phyloP scores from a whole-genome alignment of 2,113 vertebrate species.

The Agapornis roseicollis region DNA sequence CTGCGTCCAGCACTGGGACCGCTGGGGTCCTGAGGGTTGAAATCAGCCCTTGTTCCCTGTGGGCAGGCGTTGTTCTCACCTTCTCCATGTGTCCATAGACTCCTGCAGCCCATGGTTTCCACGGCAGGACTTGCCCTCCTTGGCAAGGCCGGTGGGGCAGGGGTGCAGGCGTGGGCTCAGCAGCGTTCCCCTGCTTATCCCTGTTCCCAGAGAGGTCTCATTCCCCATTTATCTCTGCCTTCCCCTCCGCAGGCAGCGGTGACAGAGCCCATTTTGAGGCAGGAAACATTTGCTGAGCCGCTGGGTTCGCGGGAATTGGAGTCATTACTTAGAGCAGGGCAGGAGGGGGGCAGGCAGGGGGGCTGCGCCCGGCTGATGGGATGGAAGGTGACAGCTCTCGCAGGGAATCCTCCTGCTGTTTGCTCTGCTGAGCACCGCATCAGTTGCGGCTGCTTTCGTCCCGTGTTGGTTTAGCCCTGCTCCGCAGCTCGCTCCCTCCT shows the following conservation, averaged over 20 bases:
- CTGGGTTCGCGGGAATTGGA: neutral
- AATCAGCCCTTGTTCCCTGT: neutral
- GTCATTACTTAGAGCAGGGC: neutral
- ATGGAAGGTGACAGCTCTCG: conserved; percentile 60
- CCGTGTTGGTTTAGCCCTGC: neutral
- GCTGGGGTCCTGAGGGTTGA: neutral
- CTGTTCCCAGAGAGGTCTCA: fast-evolving
- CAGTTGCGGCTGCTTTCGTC: neutral
- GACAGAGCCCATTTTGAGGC: neutral
- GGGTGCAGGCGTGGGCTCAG: fast-evolving
- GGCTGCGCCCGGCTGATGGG: neutral
- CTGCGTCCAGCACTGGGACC: neutral
- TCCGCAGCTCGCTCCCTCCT: neutral
- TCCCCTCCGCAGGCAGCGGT: neutral
- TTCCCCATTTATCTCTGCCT: neutral
- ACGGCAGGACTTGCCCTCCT: neutral
- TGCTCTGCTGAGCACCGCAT: neutral
- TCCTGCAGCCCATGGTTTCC: fast-evolving
- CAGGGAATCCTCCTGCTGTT: conserved; percentile 59
- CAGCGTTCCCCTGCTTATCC: fast-evolving
- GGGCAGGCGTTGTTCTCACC: no score
- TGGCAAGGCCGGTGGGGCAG: neutral
- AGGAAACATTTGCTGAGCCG: neutral
- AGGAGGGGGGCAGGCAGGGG: neutral
- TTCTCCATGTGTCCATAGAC: fast-evolving